phyloP scores from a whole-genome alignment of 2,888 invertebrate genomes.

The Congeria kusceri region DNA sequence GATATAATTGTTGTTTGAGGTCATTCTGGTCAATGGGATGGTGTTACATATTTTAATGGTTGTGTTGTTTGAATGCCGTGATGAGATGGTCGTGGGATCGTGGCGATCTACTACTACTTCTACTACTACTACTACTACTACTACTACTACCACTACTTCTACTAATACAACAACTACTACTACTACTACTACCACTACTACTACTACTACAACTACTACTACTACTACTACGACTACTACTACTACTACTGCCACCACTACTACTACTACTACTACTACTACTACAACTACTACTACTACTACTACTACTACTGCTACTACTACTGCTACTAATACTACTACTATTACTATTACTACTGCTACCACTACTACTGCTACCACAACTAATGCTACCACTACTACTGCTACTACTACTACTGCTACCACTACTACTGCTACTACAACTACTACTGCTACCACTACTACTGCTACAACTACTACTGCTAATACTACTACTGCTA shows the following conservation, averaged over 20 bases:
- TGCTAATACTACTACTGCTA: slow-evolving; percentile 5
- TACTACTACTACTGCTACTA: slow-evolving; percentile 11
- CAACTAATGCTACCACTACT: slow-evolving; percentile 5
- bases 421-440: not conserved
- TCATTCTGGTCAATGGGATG: too few species aligned
- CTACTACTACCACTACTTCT: not conserved
- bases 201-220: slow-evolving; percentile 12
- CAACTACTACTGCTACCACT: slow-evolving; percentile 16
- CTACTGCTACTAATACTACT: slow-evolving; percentile 1
- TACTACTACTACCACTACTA: slow-evolving; percentile 10
- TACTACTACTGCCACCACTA: not conserved
- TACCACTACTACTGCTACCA: slow-evolving; percentile 8
- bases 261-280: not conserved
- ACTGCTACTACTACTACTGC: slow-evolving; percentile 4
- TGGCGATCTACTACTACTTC: slow-evolving; percentile 4
- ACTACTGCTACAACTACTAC: not conserved
- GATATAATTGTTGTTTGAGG: too few species aligned
- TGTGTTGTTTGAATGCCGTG: too few species aligned
- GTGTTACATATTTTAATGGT: too few species aligned
- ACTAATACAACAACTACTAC: not conserved
- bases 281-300: slow-evolving; percentile 9
- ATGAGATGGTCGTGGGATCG: too few species aligned
- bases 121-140: slow-evolving; percentile 15
- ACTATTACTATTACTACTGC: slow-evolving; percentile 4
- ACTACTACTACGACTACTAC: not conserved